Percentiles rank a stretch among this genome's conserved stretches.
Evolutionary conservation across 2,797 vertebrate genomes (phyloP).

Genomic region (Prunella strophiata): DNA sequence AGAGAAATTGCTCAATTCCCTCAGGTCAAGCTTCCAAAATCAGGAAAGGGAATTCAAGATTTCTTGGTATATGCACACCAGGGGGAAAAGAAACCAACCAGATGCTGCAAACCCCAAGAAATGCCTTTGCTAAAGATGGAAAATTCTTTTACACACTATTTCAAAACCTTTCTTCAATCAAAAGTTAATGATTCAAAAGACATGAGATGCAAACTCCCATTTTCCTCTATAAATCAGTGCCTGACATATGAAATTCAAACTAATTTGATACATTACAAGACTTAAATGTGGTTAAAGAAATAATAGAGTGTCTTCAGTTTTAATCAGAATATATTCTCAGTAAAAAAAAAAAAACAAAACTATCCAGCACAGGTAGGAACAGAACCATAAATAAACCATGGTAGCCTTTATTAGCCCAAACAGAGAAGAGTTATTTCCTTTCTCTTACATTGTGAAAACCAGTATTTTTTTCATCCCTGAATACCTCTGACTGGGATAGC

Average conservation of each 20-base stretch:
- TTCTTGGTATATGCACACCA: not conserved
- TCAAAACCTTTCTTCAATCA: slow-evolving; percentile 22
- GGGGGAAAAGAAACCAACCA: not conserved
- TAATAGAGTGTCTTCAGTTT: slow-evolving; percentile 67
- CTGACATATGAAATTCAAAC: slow-evolving; percentile 14
- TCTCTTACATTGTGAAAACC: not conserved
- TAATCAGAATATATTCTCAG: slow-evolving; percentile 53
- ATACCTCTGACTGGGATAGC: not conserved
- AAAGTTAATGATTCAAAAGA: slow-evolving; percentile 49
- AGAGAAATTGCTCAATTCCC: not conserved
- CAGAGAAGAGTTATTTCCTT: not conserved
- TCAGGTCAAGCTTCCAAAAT: not conserved
- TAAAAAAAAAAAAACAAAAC: not conserved
- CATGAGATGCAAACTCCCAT: not conserved
- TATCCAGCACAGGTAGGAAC: not conserved
- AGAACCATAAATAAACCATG: not conserved
- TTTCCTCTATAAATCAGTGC: slow-evolving; percentile 52
- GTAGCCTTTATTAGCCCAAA: not conserved
- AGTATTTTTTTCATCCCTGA: not conserved
- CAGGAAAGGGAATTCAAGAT: not conserved
- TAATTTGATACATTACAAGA: slow-evolving; percentile 53
- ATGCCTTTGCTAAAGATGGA: not conserved
- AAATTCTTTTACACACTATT: slow-evolving; percentile 24
- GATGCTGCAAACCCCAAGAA: slow-evolving; percentile 14
- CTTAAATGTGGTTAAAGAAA: slow-evolving; percentile 59